Base-by-base conservation (phyloP, 2,888 invertebrate genomes). In the Metellina segmentata region DNA sequence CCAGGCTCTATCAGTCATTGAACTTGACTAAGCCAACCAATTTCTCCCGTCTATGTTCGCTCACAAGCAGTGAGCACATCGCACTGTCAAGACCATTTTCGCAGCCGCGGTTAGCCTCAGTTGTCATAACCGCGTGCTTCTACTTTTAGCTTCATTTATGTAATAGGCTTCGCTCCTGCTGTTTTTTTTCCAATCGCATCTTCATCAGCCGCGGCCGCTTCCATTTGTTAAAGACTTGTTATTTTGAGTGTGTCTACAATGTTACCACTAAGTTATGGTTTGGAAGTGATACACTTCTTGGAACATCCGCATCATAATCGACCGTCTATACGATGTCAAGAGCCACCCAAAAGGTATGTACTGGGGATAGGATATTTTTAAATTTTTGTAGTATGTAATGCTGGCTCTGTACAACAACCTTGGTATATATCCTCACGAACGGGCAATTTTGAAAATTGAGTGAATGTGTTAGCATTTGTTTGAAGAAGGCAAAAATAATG, bases 241-340 rank as follows among this genome's bases (percentile, higher is more conserved):
- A 8, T 51, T 79, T 6, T 19, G 69, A 11, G 53, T 48, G 20
- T 85, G 75, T 8, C 61, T 11, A 74, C 20, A 16, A 92, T 92
- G 92, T 89, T 92, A 81, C 92, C 92, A 8, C 89, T 92, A 51
- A 92, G 92, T 19, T 92, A 92, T 71, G 92, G 92, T n/a, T 89
- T 92, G 49, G 92, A 92, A 85, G 92, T 92, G 74, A 92, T 92
- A 75, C 92, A 92, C 81, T 92, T 92, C 92, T 92, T 92, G 49
- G 92, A 92, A 13, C 92, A 89, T 81, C 92, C 92, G 1, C 89
- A 85, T 9, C 92, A 92, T 16, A 89, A 89, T 49, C 79, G 88
- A 72, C 89, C 88, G 20, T 51, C 88, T 52, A 85, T 88, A 16
- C 82, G 89, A 52, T 79, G 74, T 8, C 70, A 79, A 61, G 85